Evolutionary conservation across 2,113 vertebrate species (phyloP).

Genomic region (Semnopithecus entellus): DNA sequence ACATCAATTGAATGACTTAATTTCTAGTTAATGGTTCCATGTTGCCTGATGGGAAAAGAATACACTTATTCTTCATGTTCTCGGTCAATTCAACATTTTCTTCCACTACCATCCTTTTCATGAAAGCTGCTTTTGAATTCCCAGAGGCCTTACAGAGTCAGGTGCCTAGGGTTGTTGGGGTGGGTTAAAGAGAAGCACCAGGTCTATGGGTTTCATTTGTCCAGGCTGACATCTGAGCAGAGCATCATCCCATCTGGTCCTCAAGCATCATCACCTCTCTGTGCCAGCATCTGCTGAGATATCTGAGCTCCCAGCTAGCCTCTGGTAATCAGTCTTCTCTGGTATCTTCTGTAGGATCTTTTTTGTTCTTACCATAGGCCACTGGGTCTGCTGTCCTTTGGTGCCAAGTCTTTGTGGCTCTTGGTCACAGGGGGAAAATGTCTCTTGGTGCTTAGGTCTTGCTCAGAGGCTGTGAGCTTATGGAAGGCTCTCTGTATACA

Average conservation of each 20-base stretch:
- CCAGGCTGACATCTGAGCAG: neutral
- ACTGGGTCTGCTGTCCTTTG: neutral
- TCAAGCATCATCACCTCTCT: neutral
- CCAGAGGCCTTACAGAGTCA: neutral
- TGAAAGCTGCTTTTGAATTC: neutral
- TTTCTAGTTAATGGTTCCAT: neutral
- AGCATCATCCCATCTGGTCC: neutral
- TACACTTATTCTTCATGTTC: neutral
- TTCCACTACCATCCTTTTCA: neutral
- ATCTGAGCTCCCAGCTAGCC: neutral
- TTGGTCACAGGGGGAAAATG: neutral
- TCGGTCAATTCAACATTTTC: neutral
- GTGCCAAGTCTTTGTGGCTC: neutral
- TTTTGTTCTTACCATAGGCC: neutral
- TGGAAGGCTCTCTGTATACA: neutral
- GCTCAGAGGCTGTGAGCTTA: neutral
- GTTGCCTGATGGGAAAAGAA: neutral
- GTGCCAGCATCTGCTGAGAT: conserved; percentile 9
- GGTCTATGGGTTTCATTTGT: neutral
- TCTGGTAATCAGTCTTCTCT: neutral
- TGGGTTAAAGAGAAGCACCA: neutral
- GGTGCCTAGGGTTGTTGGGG: neutral
- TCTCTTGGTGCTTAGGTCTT: neutral
- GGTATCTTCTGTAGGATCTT: neutral
- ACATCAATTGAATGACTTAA: neutral